Conservation (phyloP, 1,140 invertebrate species). For the Lasioglossum baleicum region DNA sequence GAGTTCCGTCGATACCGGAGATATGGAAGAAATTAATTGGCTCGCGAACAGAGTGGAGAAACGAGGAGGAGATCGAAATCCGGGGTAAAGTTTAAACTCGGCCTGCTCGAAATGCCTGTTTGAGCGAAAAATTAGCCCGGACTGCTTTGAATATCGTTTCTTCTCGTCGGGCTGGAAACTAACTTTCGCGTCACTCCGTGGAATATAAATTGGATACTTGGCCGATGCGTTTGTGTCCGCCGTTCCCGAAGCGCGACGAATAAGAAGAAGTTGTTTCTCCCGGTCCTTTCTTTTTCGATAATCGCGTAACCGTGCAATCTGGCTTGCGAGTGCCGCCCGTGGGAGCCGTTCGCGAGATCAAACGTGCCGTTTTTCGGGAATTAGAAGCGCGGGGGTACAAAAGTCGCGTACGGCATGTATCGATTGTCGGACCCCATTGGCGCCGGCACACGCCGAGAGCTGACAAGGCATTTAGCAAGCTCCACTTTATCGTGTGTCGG, state of each 20-base stretch:
- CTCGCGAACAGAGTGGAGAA: not conserved
- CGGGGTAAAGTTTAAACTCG: not conserved
- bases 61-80: not conserved
- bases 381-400: not conserved
- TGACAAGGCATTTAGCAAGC: slow-evolving; percentile 71
- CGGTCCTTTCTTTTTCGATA: not conserved
- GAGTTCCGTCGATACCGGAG: slow-evolving; percentile 12
- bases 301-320: too few relatives aligned
- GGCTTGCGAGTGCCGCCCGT: too few relatives aligned
- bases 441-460: slow-evolving; percentile 46
- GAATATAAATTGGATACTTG: slow-evolving; percentile 37
- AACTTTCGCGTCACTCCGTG: slow-evolving; percentile 20
- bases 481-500: slow-evolving; percentile 69
- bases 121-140: slow-evolving; percentile 32
- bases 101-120: not conserved
- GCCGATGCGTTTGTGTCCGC: not conserved
- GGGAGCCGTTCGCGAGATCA: not conserved
- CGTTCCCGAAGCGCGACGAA: not conserved
- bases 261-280: not conserved
- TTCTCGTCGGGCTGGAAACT: not conserved
- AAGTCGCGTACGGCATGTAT: slow-evolving; percentile 43
- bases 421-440: slow-evolving; percentile 57
- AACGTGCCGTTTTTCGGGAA: not conserved
- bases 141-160: slow-evolving; percentile 21
- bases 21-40: slow-evolving; percentile 25